Base-by-base conservation (phyloP, 2,113 vertebrate genomes). In the Agapornis roseicollis region DNA sequence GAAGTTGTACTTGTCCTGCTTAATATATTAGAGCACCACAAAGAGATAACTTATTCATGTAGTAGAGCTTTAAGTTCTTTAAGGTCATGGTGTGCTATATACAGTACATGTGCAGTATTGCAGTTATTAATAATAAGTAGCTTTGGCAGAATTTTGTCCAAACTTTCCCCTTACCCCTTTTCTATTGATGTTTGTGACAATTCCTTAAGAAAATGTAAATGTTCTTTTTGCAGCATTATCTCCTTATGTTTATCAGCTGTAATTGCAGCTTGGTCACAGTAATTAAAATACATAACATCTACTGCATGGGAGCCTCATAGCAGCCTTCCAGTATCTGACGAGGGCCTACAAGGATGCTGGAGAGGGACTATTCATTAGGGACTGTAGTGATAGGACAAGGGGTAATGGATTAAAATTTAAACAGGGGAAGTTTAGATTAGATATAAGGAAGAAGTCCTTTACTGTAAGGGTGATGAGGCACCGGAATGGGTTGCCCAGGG, bases 211-310 rank as follows among this genome's bases (percentile, higher is more conserved):
- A 86, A 63, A 69, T 24, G 33, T 55, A 68, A 69, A 29, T 3
- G 16, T 46, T 69, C 41, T 16, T 50, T 61, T 80, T 80, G 35
- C 63, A 55, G 72, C 63, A 83, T 60, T 10, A 80, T 77, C 56
- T 37, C 64, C 69, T 17, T 80, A 72, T 72, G 88, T 87, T 94
- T 93, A 94, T 89, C 64, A 87, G 47, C 85, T 79, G 52, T 63
- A 94, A 88, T 22, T 91, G 76, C 77, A 80, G 50, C 46, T 83
- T 94, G 85, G 70, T 82, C 88, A 28, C 66, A 18, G 27, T 47
- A 84, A 94, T 90, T 79, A 85, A 88, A 91, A 91, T 22, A 92
- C 27, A 85, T 0, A 10, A 70, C 61, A 93, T 65, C 85, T 91
- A 44, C 17, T 4, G 16, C 17, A 17, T 44, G 42, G 42, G 17